Conservation (phyloP, 1,140 invertebrate species). For the Drosophila kurseongensis region DNA sequence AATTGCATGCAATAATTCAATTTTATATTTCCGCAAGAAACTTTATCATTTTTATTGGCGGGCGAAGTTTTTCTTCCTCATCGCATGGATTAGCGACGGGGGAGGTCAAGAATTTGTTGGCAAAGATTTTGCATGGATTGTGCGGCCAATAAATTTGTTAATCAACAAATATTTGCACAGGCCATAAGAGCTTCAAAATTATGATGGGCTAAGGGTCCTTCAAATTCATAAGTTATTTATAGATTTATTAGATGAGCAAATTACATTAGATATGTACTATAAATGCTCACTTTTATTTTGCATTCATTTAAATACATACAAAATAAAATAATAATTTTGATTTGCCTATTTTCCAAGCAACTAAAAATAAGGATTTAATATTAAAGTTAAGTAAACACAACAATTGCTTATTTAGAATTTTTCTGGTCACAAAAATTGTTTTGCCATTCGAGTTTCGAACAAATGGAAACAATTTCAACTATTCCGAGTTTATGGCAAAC, state of each 20-base stretch:
- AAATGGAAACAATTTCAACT: slow-evolving; percentile 73
- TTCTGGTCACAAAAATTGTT: slow-evolving; percentile 36
- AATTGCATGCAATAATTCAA: slow-evolving; percentile 84
- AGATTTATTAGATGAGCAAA: neutral
- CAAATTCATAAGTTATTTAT: neutral
- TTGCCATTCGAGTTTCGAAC: slow-evolving; percentile 47
- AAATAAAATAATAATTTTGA: no score
- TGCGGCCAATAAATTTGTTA: slow-evolving; percentile 21
- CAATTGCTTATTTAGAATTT: slow-evolving; percentile 34
- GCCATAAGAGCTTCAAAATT: slow-evolving; percentile 6
- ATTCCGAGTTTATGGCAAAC: slow-evolving; percentile 73
- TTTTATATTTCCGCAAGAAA: slow-evolving; percentile 82
- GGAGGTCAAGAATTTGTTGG: slow-evolving; percentile 34
- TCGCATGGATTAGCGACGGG: slow-evolving; percentile 27
- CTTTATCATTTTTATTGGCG: slow-evolving; percentile 82
- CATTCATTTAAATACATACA: neutral
- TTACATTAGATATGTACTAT: no score
- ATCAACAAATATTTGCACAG: slow-evolving; percentile 34
- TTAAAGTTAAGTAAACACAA: slow-evolving; percentile 2
- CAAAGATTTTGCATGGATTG: slow-evolving; percentile 44
- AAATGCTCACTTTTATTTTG: no score
- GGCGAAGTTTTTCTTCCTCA: slow-evolving; percentile 25
- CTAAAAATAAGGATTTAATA: neutral
- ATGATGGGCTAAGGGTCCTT: neutral
- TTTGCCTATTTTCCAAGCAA: no score